phyloP scores from a whole-genome alignment of 2,113 vertebrate genomes.

The Siniperca knerii region DNA sequence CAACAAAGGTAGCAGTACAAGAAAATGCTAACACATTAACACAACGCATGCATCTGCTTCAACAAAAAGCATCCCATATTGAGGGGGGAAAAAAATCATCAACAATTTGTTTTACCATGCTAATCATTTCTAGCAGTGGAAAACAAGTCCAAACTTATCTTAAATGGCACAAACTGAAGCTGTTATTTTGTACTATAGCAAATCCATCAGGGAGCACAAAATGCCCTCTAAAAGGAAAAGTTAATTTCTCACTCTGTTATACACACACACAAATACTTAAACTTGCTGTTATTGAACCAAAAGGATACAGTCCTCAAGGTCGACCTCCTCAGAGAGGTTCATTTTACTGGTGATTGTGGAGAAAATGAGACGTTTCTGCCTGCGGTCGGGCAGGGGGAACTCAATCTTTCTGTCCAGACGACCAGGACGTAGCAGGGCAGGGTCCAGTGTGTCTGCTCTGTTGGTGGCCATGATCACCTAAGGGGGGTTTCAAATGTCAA shows the following conservation, averaged over 20 bases:
- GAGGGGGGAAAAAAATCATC: too few species aligned
- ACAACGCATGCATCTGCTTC: background rate
- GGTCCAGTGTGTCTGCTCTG: constrained; percentile 94
- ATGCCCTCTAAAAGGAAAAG: background rate
- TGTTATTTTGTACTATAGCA: background rate
- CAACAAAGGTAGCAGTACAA: background rate
- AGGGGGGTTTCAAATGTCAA: background rate
- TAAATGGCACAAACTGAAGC: background rate
- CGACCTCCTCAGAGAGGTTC: constrained; percentile 97
- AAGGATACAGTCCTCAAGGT: constrained; percentile 97
- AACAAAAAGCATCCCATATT: too few species aligned
- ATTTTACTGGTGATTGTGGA: constrained; percentile 97
- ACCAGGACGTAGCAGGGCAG: constrained; percentile 91
- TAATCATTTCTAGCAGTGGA: too few species aligned
- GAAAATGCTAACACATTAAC: background rate
- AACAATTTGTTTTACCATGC: background rate
- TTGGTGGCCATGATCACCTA: constrained; percentile 98
- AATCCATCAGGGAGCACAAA: background rate
- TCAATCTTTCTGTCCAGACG: constrained; percentile 95
- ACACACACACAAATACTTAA: background rate
- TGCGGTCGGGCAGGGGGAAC: constrained; percentile 93
- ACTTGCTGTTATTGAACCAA: background rate
- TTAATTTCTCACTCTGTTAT: background rate
- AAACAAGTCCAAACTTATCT: background rate
- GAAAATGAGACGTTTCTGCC: constrained; percentile 95